Conservation (phyloP, 2,888 invertebrate species). For the Cataglyphis livida region DNA sequence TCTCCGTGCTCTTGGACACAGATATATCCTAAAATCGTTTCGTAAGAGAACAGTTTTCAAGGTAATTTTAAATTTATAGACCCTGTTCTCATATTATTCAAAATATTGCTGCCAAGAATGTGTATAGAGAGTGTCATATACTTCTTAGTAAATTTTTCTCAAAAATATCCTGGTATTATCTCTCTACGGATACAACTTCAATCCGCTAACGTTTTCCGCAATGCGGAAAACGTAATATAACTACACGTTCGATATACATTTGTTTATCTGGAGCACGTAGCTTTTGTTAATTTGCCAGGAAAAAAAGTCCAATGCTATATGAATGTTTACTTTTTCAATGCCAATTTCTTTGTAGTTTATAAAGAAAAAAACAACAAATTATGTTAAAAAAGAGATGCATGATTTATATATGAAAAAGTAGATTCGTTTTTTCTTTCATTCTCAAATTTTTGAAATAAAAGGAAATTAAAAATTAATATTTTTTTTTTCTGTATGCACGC, state of each 20-base stretch:
- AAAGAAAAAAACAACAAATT: neutral
- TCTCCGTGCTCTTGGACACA: neutral
- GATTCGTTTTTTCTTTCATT: neutral
- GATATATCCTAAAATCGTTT: conserved; percentile 1
- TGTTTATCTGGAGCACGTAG: conserved; percentile 6
- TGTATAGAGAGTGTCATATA: neutral
- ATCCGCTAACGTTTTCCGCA: conserved; percentile 20
- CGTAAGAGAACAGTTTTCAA: conserved; percentile 6
- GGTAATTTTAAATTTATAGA: conserved; percentile 21
- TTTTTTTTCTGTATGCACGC: neutral
- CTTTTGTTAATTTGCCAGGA: conserved; percentile 23
- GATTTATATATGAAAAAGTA: neutral
- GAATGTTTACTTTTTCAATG: neutral
- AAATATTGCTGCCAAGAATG: conserved; percentile 33
- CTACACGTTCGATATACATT: neutral
- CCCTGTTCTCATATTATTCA: conserved; percentile 39
- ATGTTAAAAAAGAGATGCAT: neutral
- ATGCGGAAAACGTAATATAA: conserved; percentile 42
- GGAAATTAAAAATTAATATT: neutral
- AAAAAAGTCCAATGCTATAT: neutral
- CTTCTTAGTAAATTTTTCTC: neutral
- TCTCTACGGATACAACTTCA: neutral
- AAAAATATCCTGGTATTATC: neutral
- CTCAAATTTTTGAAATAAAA: neutral
- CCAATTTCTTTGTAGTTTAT: neutral